A percentile compares a stretch with the other conserved stretches of the same genome.
Conservation (phyloP, 2,113 vertebrate genomes). For the Elephas maximus region DNA sequence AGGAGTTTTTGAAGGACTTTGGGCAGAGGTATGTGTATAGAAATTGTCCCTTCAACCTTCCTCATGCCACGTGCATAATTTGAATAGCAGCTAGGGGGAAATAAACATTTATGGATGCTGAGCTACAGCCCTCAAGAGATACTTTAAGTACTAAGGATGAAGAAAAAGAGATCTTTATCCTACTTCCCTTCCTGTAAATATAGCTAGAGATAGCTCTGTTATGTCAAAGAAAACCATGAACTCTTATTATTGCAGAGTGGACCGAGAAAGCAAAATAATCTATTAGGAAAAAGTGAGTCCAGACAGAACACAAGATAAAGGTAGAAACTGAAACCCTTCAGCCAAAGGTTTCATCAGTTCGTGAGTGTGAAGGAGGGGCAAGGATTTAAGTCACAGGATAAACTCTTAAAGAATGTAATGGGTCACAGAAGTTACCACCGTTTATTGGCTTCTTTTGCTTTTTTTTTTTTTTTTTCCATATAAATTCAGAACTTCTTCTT, state of each 20-base stretch:
- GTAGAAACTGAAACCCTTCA: not conserved
- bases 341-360: not conserved
- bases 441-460: not conserved
- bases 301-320: not conserved
- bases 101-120: not conserved
- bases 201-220: not conserved
- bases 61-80: not conserved
- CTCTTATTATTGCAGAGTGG: slow-evolving; percentile 37
- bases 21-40: no score
- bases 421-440: fast-evolving
- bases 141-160: not conserved
- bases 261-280: not conserved
- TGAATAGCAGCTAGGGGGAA: not conserved
- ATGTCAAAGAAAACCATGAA: not conserved
- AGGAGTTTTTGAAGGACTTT: not conserved
- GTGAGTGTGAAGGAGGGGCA: not conserved
- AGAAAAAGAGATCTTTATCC: not conserved
- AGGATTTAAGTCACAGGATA: not conserved
- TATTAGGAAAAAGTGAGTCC: not conserved
- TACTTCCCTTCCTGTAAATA: not conserved
- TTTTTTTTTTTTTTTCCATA: not conserved
- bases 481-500: not conserved
- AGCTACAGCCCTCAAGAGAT: not conserved
- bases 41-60: not conserved
- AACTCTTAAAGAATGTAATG: not conserved